Conservation (phyloP, 2,888 invertebrate genomes). For the Schizaphis graminum region DNA sequence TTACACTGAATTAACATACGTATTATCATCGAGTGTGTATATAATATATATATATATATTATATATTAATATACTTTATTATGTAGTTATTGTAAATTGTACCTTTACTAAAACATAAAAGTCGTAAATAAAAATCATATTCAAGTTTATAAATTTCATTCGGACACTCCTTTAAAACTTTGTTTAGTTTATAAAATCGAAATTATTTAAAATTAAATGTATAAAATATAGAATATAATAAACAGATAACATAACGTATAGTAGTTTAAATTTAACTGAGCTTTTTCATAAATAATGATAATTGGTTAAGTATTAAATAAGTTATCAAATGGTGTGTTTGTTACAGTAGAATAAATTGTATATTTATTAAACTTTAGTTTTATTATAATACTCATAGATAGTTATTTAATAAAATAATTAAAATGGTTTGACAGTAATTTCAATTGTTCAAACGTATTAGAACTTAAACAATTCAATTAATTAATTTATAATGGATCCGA, state of each 20-base stretch:
- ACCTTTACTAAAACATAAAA: neutral
- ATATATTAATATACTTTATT: neutral
- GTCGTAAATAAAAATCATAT: neutral
- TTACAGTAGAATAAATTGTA: neutral
- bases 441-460: neutral
- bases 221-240: neutral
- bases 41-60: no score
- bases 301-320: neutral
- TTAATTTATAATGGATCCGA: neutral
- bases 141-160: neutral
- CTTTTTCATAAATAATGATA: neutral
- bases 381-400: neutral
- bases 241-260: neutral
- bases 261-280: neutral
- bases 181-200: neutral
- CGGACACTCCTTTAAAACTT: neutral
- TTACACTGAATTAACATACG: neutral
- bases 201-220: neutral
- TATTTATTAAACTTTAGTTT: neutral
- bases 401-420: neutral
- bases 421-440: neutral
- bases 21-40: neutral
- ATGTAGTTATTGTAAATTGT: neutral
- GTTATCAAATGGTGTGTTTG: neutral
- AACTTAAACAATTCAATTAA: conserved; percentile 16